Evolutionary conservation across 37 sponge, comb jelly and placozoan species (phyloP).

Genomic region (Theonella swinhoei): DNA sequence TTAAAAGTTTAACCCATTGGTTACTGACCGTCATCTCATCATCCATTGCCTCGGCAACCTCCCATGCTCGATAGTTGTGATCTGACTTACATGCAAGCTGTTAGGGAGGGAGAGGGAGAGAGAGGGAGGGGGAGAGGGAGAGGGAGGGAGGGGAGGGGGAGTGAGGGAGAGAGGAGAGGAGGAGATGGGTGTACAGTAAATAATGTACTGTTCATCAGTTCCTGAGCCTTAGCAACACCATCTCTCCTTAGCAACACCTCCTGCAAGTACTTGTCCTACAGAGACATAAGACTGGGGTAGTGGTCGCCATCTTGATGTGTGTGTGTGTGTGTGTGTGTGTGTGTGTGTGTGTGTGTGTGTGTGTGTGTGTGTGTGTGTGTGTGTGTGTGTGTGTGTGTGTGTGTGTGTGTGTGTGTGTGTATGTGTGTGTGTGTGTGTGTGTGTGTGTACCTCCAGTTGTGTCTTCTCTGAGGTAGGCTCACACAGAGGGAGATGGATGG

Average conservation of each 20-base stretch:
- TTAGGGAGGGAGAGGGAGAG: no score
- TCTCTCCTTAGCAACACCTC: constrained; percentile 27
- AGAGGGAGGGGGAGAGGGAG: not conserved
- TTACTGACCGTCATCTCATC: constrained; percentile 64
- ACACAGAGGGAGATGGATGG: constrained; percentile 73
- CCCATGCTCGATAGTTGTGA: constrained; percentile 62
- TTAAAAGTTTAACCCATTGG: not conserved
- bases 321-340: no score
- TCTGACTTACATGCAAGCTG: constrained; percentile 77
- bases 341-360: no score
- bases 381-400: no score
- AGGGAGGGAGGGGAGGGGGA: no score
- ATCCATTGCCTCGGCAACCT: constrained; percentile 62
- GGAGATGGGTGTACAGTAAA: no score
- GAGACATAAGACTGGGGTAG: no score
- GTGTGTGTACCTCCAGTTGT: constrained; percentile 50
- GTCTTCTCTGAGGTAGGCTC: constrained; percentile 63
- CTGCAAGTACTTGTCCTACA: constrained; percentile 15
- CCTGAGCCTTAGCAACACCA: not conserved
- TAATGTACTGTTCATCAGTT: constrained; percentile 75
- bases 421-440: constrained; percentile 21
- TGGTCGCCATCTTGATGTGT: no score
- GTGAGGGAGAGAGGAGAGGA: no score
- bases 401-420: no score
- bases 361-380: no score